Percentiles rank a stretch among this genome's conserved stretches.
Conservation (phyloP, 2,113 vertebrate genomes). For the Grallaria varia region DNA sequence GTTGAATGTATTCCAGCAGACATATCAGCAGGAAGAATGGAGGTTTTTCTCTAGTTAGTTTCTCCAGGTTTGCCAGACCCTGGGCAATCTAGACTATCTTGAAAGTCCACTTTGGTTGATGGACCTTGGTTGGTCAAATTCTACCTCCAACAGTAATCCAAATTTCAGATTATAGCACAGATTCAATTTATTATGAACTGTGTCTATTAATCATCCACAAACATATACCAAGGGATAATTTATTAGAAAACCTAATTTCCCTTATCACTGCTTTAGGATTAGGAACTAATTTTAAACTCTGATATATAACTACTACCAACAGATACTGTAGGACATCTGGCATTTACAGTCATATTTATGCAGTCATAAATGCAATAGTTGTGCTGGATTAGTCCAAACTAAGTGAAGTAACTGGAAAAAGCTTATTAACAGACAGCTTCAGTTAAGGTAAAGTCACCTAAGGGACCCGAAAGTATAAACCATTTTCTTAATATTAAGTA, state of each 20-base stretch:
- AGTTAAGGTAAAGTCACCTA: slow-evolving; percentile 6
- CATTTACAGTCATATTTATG: slow-evolving; percentile 38
- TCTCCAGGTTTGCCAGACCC: neutral
- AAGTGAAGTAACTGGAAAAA: slow-evolving; percentile 22
- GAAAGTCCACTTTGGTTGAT: neutral
- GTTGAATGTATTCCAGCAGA: neutral
- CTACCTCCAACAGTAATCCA: neutral
- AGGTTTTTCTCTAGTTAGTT: neutral
- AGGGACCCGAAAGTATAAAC: slow-evolving; percentile 28
- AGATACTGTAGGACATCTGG: neutral
- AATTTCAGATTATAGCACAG: neutral
- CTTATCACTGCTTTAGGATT: neutral
- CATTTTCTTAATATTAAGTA: neutral
- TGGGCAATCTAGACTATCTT: neutral
- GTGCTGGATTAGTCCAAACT: slow-evolving; percentile 18
- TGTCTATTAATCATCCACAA: neutral
- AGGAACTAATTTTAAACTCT: slow-evolving; percentile 8
- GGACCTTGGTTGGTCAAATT: neutral
- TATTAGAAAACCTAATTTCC: neutral
- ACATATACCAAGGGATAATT: neutral
- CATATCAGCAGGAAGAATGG: neutral
- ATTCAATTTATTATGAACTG: neutral
- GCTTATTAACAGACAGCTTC: slow-evolving; percentile 1
- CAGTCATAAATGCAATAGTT: slow-evolving; percentile 23
- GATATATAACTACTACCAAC: neutral